A percentile compares a stretch with the other conserved stretches of the same genome.
phyloP scores from a whole-genome alignment of 1,140 invertebrate genomes.

The Sycophila sp. region DNA sequence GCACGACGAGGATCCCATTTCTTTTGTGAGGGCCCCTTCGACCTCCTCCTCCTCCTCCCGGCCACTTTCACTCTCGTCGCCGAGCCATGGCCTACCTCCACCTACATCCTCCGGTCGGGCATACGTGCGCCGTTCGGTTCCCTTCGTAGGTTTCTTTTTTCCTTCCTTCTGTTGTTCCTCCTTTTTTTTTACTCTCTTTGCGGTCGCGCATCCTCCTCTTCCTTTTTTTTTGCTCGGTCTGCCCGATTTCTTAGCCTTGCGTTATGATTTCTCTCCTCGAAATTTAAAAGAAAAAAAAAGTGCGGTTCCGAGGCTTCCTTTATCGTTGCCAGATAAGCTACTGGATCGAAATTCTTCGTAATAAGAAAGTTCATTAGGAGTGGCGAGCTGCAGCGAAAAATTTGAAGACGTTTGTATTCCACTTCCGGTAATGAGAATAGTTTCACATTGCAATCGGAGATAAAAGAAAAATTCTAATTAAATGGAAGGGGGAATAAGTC shows the following conservation, averaged over 20 bases:
- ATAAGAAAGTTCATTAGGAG: neutral
- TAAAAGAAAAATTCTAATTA: too few species aligned
- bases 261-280: slow-evolving; percentile 13
- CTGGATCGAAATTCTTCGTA: neutral
- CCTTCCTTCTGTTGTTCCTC: neutral
- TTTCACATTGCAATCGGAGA: too few species aligned
- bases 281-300: too few species aligned
- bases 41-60: slow-evolving; percentile 27
- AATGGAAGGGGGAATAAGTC: too few species aligned
- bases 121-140: neutral
- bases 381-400: too few species aligned
- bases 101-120: slow-evolving; percentile 35
- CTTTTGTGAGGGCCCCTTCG: slow-evolving; percentile 41
- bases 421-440: too few species aligned
- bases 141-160: neutral
- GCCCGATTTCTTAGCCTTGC: neutral
- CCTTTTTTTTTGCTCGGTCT: neutral
- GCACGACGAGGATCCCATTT: slow-evolving; percentile 20
- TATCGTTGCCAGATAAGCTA: neutral
- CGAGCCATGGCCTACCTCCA: slow-evolving; percentile 49
- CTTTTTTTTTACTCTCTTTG: neutral
- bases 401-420: too few species aligned
- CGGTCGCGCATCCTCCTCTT: neutral
- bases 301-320: too few species aligned
- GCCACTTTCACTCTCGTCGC: slow-evolving; percentile 43